These are phyloP conservation scores for Pteruthius melanotis DNA, from an alignment of 2,113 vertebrate genomes.

Conservation along the genomic window DNA sequence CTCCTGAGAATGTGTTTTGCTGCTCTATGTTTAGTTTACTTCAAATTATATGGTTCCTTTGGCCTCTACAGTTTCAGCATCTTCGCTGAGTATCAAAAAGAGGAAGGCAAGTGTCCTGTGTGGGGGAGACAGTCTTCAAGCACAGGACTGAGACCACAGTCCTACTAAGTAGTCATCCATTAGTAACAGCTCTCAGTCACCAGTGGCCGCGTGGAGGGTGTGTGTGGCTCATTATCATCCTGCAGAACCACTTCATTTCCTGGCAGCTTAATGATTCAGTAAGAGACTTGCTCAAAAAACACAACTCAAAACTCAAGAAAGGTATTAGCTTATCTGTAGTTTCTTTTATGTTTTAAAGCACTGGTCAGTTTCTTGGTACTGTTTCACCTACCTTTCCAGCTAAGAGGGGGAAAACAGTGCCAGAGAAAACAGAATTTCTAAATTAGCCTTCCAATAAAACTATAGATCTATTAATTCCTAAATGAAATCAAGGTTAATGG, in stretches of 20 bases:
- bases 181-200: not conserved
- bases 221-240: not conserved
- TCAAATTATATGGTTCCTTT: not conserved
- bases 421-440: slow-evolving; percentile 30
- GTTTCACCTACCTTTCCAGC: not conserved
- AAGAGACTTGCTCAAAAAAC: not conserved
- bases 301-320: not conserved
- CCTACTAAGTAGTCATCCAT: not conserved
- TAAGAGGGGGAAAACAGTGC: not conserved
- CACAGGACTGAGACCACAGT: not conserved
- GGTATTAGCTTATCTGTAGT: not conserved
- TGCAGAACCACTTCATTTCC: slow-evolving; percentile 10
- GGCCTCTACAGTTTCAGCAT: not conserved
- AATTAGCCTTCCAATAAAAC: slow-evolving; percentile 42
- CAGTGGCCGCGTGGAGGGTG: not conserved
- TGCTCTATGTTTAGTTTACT: not conserved
- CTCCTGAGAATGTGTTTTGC: not conserved
- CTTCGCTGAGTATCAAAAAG: not conserved
- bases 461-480: slow-evolving; percentile 37
- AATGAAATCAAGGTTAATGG: slow-evolving; percentile 50
- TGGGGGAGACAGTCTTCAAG: not conserved
- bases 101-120: not conserved
- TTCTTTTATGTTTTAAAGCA: not conserved
- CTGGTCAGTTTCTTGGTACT: not conserved
- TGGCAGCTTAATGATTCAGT: not conserved